Conservation (phyloP, 2,888 invertebrate genomes). For the Lasioglossum villosulum region DNA sequence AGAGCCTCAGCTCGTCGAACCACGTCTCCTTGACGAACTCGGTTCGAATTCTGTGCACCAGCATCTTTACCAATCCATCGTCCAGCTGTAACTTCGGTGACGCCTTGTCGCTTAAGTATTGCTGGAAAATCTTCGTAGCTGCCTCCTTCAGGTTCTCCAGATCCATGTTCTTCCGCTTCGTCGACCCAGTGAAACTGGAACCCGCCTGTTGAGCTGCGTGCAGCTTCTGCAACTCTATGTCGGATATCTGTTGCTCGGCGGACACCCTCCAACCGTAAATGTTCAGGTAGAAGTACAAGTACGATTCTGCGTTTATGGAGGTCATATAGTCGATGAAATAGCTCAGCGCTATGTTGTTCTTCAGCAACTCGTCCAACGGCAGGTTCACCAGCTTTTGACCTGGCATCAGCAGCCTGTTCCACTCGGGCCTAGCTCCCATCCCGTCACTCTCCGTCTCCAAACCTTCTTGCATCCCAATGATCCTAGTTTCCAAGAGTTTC, state of each 20-base stretch:
- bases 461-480: slow-evolving; percentile 85
- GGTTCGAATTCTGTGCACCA: slow-evolving; percentile 87
- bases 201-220: slow-evolving; percentile 77
- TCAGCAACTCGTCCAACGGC: slow-evolving; percentile 90
- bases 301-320: slow-evolving; percentile 89
- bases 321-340: slow-evolving; percentile 92
- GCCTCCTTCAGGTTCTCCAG: slow-evolving; percentile 87
- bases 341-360: slow-evolving; percentile 91
- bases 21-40: slow-evolving; percentile 89
- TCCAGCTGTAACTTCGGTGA: slow-evolving; percentile 88
- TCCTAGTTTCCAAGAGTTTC: slow-evolving; percentile 90
- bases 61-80: slow-evolving; percentile 86
- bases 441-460: slow-evolving; percentile 85
- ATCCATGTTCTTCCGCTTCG: slow-evolving; percentile 78
- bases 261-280: slow-evolving; percentile 89
- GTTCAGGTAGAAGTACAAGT: slow-evolving; percentile 92
- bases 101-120: slow-evolving; percentile 91
- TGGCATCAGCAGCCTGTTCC: slow-evolving; percentile 84
- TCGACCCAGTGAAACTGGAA: slow-evolving; percentile 38
- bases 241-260: slow-evolving; percentile 89
- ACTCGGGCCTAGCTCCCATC: slow-evolving; percentile 80
- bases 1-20: slow-evolving; percentile 93
- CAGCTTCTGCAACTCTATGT: slow-evolving; percentile 85
- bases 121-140: slow-evolving; percentile 90
- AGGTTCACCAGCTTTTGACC: slow-evolving; percentile 87